Percentiles rank a stretch among this genome's conserved stretches.
Conservation (phyloP, 2,113 vertebrate species). For the Corythoichthys haematopterus region DNA sequence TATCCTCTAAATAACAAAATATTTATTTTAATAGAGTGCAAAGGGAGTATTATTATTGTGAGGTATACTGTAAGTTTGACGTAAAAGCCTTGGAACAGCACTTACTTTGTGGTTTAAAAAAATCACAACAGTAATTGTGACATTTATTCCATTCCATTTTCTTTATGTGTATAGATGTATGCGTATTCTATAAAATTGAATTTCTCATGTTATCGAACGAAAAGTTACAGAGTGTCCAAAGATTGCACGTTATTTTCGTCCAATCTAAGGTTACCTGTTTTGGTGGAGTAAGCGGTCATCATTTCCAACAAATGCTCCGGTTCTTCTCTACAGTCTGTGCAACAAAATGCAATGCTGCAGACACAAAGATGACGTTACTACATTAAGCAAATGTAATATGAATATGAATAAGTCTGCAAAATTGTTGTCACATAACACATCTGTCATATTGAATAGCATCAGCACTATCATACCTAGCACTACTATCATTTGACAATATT, state of each 20-base stretch:
- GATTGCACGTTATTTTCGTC: not conserved
- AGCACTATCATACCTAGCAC: too few species aligned
- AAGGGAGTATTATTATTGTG: too few species aligned
- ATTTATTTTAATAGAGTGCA: too few species aligned
- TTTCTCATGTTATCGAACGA: not conserved
- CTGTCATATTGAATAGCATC: not conserved
- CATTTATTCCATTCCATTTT: too few species aligned
- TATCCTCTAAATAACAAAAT: too few species aligned
- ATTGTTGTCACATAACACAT: not conserved
- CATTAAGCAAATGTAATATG: not conserved
- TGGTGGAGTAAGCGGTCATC: conserved; percentile 76
- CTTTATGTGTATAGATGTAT: too few species aligned
- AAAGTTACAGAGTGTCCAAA: not conserved
- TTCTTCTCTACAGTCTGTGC: conserved; percentile 66
- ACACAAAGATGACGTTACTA: not conserved
- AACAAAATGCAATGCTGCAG: conserved; percentile 51
- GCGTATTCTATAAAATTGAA: not conserved
- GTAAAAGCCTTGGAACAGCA: too few species aligned
- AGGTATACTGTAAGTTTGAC: too few species aligned
- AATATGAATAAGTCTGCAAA: not conserved
- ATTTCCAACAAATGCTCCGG: conserved; percentile 81
- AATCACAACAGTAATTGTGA: too few species aligned
- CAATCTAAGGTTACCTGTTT: conserved; percentile 76
- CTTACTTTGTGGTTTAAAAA: too few species aligned
- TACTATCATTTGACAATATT: not conserved